Evolutionary conservation across 2,797 vertebrate genomes (phyloP).

Genomic region (Megalops cyprinoides): DNA sequence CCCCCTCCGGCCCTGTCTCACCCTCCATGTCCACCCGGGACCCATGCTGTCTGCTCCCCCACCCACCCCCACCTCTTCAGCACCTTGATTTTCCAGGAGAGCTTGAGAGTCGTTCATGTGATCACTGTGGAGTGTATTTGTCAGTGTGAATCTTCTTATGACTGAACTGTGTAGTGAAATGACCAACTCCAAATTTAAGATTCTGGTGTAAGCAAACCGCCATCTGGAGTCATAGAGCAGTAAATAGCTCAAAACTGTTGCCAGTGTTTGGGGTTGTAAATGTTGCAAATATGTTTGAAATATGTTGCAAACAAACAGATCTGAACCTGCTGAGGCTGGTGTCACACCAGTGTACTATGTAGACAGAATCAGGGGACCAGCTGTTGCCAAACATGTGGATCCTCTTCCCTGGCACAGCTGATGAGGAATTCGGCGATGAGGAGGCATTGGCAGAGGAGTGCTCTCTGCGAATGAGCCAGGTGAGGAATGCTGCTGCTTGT

Average conservation of each 20-base stretch:
- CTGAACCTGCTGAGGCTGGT: background rate
- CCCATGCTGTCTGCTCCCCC: constrained; percentile 17
- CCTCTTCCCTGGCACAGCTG: background rate
- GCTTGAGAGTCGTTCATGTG: background rate
- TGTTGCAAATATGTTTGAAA: background rate
- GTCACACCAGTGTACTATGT: background rate
- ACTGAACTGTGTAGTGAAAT: background rate
- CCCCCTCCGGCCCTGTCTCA: constrained; percentile 14
- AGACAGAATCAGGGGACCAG: background rate
- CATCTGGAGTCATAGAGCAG: background rate
- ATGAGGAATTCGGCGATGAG: background rate
- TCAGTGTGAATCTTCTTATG: background rate
- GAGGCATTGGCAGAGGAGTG: background rate
- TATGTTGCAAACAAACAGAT: background rate
- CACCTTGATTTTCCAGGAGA: constrained; percentile 15
- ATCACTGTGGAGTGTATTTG: background rate
- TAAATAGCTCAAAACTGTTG: background rate
- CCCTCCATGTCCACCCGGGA: constrained; percentile 21
- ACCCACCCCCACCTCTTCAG: background rate
- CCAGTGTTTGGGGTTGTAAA: no score
- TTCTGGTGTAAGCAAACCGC: background rate
- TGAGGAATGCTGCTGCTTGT: background rate
- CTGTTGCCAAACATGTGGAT: background rate
- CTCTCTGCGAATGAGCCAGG: background rate
- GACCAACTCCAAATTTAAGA: background rate